Evolutionary conservation across 2,797 vertebrate genomes (phyloP).

Genomic region (Gadopsis bispinosus): DNA sequence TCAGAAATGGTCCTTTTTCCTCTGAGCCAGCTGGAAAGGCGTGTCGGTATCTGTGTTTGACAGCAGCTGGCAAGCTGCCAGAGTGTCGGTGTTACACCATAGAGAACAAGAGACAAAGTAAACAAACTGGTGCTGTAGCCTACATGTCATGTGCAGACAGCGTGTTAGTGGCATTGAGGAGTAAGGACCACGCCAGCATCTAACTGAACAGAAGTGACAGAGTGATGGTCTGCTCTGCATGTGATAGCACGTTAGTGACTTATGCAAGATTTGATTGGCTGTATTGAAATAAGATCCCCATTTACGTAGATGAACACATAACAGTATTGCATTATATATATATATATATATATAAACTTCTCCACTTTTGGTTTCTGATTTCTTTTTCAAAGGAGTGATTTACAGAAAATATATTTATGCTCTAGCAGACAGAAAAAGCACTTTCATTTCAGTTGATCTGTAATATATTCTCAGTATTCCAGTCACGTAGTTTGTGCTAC

Average conservation of each 20-base stretch:
- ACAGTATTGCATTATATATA: too few species aligned
- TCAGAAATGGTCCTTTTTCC: background rate
- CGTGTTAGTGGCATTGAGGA: background rate
- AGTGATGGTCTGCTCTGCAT: too few species aligned
- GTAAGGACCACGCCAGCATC: background rate
- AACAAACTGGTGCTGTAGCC: background rate
- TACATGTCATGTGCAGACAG: background rate
- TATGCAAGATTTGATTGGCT: background rate
- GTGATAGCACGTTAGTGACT: too few species aligned
- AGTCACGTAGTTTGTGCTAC: constrained; percentile 1
- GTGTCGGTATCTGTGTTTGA: background rate
- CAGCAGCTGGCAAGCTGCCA: background rate
- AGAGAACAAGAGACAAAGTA: background rate
- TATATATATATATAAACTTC: too few species aligned
- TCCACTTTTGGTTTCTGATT: background rate
- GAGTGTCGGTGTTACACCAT: background rate
- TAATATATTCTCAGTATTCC: constrained; percentile 22
- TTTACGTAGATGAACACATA: too few species aligned
- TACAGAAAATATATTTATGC: background rate
- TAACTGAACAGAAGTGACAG: background rate
- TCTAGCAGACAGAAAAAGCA: background rate
- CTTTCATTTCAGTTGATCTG: background rate
- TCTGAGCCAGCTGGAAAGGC: background rate
- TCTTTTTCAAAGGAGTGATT: background rate
- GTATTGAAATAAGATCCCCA: background rate